A percentile compares a stretch with the other conserved stretches of the same genome.
phyloP scores from a whole-genome alignment of 1,140 invertebrate species.

The Sitophilus oryzae region DNA sequence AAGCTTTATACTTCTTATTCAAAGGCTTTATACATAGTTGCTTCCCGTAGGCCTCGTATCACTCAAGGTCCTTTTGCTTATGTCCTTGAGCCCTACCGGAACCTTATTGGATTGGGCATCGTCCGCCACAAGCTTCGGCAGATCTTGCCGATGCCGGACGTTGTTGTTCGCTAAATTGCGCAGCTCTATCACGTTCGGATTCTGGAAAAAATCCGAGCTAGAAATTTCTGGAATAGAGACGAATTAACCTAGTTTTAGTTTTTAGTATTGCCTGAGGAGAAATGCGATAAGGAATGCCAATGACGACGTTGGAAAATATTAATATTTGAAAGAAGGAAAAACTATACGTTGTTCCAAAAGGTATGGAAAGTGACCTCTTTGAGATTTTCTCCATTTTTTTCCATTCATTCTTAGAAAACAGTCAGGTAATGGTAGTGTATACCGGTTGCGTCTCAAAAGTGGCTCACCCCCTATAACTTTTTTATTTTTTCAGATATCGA shows the following conservation, averaged over 20 bases:
- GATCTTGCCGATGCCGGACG: slow-evolving; percentile 10
- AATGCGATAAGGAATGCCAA: slow-evolving; percentile 7
- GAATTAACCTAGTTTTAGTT: slow-evolving; percentile 45
- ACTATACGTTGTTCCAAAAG: too few species aligned
- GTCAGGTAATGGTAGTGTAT: too few species aligned
- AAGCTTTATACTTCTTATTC: too few species aligned
- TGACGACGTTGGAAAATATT: slow-evolving; percentile 21
- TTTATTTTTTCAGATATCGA: too few species aligned
- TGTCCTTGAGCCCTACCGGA: neutral
- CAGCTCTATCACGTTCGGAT: slow-evolving; percentile 53
- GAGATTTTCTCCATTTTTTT: too few species aligned
- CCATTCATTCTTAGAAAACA: too few species aligned
- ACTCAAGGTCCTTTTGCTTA: neutral
- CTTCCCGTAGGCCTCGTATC: slow-evolving; percentile 13
- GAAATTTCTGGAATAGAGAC: slow-evolving; percentile 46
- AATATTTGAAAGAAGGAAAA: neutral
- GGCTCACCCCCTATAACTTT: too few species aligned
- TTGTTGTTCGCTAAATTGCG: slow-evolving; percentile 44
- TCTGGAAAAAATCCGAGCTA: slow-evolving; percentile 47
- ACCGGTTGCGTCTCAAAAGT: too few species aligned
- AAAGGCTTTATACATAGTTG: slow-evolving; percentile 10
- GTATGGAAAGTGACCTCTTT: too few species aligned
- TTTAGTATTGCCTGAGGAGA: slow-evolving; percentile 30
- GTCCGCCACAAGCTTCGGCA: neutral
- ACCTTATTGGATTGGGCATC: neutral